Evolutionary conservation across 1,140 invertebrate genomes (phyloP), one percentile per base, ranked within the genome.

Genomic region (Drosophila repleta): DNA sequence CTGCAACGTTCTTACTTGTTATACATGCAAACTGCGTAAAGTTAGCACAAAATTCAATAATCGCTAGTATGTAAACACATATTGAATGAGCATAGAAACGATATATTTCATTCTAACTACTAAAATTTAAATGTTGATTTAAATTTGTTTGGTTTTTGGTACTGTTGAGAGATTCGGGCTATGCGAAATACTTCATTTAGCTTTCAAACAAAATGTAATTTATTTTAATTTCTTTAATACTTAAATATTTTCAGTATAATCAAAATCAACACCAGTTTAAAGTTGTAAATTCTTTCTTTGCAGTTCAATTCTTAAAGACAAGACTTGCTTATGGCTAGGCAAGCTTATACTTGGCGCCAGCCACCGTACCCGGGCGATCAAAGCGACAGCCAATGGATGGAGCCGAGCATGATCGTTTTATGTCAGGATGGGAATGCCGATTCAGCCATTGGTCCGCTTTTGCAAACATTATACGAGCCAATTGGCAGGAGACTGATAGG

Each of bases 261-360:
- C 24, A 10, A 58, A 46, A 45, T 58, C 41, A n/a, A 41, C 15
- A 41, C 32, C 41, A 13, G 20, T 57, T 57, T 8, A 57, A 18
- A 57, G 11, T 41, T 21, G n/a, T 11, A 17, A 2, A 41, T 4
- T 11, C 10, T 24, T 11, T 15, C 43, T 15, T 48, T 13, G 13
- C 17, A 29, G 39, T 55, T 21, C 0, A 1, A n/a, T 43, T 6
- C 13, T 41, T 10, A 0, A 1, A 15, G 20, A 11, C 3, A 10
- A 7, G 2, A 2, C 2, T 0, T 3, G 63, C 1, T 0, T 18
- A 76, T 78, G 70, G 39, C 72, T 1, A 45, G 17, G n/a, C 11
- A 46, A 21, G 46, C 72, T 0, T 84, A 84, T 35, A 84, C 80
- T 0, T 85, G 81, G 81, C 70, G 62, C 0, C 58, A 67, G 18